phyloP scores from a whole-genome alignment of 2,888 invertebrate species.

The Suillia variegata region DNA sequence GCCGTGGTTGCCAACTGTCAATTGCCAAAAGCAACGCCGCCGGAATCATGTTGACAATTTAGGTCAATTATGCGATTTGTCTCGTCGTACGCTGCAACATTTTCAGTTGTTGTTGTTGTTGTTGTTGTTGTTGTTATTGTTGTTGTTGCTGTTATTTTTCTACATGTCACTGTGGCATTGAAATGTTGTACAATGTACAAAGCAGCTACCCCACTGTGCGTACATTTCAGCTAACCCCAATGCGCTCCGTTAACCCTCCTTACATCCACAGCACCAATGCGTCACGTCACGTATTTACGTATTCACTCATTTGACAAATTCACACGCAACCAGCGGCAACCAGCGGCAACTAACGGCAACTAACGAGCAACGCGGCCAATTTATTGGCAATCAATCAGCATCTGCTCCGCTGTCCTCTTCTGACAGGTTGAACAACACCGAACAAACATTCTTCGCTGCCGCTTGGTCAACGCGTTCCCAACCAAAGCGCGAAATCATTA shows the following conservation, averaged over 20 bases:
- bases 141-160: constrained; percentile 2
- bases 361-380: constrained; percentile 44
- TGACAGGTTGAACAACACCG: constrained; percentile 27
- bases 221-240: neutral
- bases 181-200: constrained; percentile 27
- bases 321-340: too few species aligned
- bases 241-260: too few species aligned
- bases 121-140: neutral
- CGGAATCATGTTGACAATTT: constrained; percentile 34
- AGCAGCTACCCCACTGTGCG: neutral
- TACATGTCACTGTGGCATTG: constrained; percentile 43
- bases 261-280: neutral
- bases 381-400: constrained; percentile 51
- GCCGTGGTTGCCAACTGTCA: too few species aligned
- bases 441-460: constrained; percentile 18
- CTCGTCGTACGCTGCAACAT: constrained; percentile 23
- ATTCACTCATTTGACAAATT: constrained; percentile 54
- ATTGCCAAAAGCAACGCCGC: constrained; percentile 8
- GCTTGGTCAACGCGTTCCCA: too few species aligned
- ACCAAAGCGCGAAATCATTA: too few species aligned
- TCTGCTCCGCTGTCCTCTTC: constrained; percentile 30
- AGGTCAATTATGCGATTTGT: constrained; percentile 53
- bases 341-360: too few species aligned
- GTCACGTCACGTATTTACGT: constrained; percentile 37
- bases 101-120: neutral